phyloP scores from a whole-genome alignment of 2,888 invertebrate species.

The Deroplatys truncata region DNA sequence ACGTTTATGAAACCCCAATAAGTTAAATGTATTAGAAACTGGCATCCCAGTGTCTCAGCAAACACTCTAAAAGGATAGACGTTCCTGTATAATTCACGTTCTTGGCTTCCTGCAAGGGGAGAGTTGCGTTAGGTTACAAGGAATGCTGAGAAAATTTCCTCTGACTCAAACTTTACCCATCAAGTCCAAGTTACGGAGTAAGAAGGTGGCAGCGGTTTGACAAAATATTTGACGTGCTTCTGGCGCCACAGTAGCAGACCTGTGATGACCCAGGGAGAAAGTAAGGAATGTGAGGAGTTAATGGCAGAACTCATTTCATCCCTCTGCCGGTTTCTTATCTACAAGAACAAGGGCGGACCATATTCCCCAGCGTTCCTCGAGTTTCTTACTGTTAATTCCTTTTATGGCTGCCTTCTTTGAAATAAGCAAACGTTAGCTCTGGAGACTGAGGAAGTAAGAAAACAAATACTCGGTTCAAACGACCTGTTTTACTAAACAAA shows the following conservation, averaged over 20 bases:
- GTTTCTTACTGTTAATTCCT: background rate
- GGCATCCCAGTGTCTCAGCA: too few species aligned
- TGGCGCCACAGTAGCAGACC: background rate
- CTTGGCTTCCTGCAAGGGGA: background rate
- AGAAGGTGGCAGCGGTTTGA: background rate
- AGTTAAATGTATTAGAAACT: too few species aligned
- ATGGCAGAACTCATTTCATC: background rate
- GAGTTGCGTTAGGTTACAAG: too few species aligned
- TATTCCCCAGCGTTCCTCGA: background rate
- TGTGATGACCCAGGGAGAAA: background rate
- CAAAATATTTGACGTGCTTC: background rate
- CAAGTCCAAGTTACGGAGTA: background rate
- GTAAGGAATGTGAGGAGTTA: background rate
- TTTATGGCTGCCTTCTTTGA: background rate
- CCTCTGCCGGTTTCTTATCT: background rate
- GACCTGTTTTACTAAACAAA: too few species aligned
- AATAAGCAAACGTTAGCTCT: background rate
- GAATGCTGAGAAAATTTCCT: background rate
- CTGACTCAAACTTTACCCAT: background rate
- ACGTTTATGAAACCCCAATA: too few species aligned
- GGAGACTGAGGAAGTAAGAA: background rate
- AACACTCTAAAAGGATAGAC: background rate
- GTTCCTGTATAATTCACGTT: background rate
- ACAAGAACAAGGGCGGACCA: background rate
- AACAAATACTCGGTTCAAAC: too few species aligned